Conservation (phyloP, 2,797 vertebrate genomes). For the Varecia variegata region DNA sequence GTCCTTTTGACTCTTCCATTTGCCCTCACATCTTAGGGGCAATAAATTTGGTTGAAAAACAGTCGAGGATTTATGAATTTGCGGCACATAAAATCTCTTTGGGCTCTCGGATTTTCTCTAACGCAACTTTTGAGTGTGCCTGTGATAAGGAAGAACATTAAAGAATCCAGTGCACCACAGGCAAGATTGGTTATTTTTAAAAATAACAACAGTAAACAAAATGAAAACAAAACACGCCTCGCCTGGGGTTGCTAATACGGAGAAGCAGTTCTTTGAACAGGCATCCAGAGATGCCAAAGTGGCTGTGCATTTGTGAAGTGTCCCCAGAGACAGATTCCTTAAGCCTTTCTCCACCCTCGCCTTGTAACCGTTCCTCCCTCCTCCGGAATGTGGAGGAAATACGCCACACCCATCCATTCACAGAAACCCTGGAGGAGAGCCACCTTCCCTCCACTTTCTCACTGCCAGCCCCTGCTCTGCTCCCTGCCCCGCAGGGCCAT, state of each 20-base stretch:
- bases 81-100: no score
- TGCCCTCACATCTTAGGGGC: not conserved
- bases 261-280: slow-evolving; percentile 55
- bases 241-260: not conserved
- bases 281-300: slow-evolving; percentile 40
- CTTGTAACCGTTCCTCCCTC: slow-evolving; percentile 43
- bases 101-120: not conserved
- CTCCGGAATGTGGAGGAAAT: slow-evolving; percentile 74
- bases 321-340: slow-evolving; percentile 63
- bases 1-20: not conserved
- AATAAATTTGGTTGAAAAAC: not conserved
- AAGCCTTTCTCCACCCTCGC: slow-evolving; percentile 53
- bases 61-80: not conserved
- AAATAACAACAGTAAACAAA: not conserved
- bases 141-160: not conserved
- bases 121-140: not conserved
- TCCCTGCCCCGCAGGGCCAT: not conserved
- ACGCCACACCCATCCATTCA: slow-evolving; percentile 81
- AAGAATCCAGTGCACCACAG: not conserved
- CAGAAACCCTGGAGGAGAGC: slow-evolving; percentile 71
- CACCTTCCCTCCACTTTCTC: slow-evolving; percentile 50
- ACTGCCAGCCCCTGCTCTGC: not conserved
- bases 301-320: slow-evolving; percentile 61
- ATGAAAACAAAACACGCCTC: not conserved
- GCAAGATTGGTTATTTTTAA: not conserved